phyloP scores from a whole-genome alignment of 2,797 vertebrate genomes.

The Liparis tanakae region DNA sequence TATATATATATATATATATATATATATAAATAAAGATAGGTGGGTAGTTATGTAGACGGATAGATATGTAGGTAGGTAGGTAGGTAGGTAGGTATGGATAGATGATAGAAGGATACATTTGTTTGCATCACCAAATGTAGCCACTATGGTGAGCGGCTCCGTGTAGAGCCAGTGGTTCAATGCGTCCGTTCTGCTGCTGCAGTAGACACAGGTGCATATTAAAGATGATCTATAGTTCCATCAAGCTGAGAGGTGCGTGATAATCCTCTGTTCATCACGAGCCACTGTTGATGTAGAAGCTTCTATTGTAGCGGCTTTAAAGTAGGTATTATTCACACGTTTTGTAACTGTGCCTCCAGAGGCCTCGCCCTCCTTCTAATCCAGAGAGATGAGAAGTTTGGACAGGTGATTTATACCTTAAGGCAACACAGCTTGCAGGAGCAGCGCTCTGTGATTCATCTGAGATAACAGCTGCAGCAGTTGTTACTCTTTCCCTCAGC shows the following conservation, averaged over 20 bases:
- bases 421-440: constrained; percentile 53
- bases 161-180: no score
- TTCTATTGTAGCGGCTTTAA: background rate
- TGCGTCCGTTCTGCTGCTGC: no score
- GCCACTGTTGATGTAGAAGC: background rate
- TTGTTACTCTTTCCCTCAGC: constrained; percentile 19
- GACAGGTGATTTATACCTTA: constrained; percentile 21
- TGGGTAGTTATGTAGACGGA: no score
- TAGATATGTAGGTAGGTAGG: no score
- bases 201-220: no score
- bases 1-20: no score
- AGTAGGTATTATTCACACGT: constrained; percentile 17
- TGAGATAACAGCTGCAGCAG: constrained; percentile 48
- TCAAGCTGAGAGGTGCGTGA: background rate
- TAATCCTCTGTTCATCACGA: background rate
- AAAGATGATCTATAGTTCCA: background rate
- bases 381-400: constrained; percentile 2
- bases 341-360: background rate
- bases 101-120: no score
- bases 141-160: no score
- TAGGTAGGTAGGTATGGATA: no score
- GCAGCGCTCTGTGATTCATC: constrained; percentile 41
- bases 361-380: constrained; percentile 19
- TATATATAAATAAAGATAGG: no score
- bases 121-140: no score